Evolutionary conservation across 64 coral and sea anemone genomes (phyloP).

Genomic region (Pocillopora damicornis): DNA sequence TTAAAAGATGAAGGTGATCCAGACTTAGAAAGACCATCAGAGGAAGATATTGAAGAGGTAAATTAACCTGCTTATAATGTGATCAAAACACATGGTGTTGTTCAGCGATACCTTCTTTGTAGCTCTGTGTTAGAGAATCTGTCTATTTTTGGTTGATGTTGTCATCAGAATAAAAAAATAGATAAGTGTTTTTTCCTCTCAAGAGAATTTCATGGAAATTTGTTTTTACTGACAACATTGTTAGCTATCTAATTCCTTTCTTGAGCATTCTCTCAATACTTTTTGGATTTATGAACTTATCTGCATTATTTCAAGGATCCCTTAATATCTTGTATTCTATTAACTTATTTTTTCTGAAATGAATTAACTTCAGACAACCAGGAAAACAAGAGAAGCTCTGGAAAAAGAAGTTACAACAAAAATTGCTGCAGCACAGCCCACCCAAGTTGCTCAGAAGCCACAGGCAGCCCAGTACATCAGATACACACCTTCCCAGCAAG

Average conservation of each 20-base stretch:
- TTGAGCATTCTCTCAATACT: no score
- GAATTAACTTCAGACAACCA: conserved; percentile 48
- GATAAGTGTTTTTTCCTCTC: no score
- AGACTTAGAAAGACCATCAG: conserved; percentile 25
- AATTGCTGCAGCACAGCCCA: conserved; percentile 94
- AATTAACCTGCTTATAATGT: not conserved
- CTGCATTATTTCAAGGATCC: not conserved
- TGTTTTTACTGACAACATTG: no score
- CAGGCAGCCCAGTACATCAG: conserved; percentile 93
- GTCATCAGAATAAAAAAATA: no score
- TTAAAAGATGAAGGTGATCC: conserved; percentile 49
- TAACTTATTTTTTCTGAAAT: not conserved
- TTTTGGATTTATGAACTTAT: no score
- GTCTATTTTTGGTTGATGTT: no score
- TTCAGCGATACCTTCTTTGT: no score
- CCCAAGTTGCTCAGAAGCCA: conserved; percentile 77
- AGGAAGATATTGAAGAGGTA: conserved; percentile 58
- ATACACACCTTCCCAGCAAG: conserved; percentile 95
- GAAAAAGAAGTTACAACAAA: conserved; percentile 94
- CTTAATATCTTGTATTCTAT: not conserved
- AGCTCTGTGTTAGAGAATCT: no score
- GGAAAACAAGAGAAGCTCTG: conserved; percentile 89
- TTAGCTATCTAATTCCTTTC: no score
- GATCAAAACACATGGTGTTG: no score
- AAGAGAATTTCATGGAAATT: no score